Percentiles rank a stretch among this genome's conserved stretches.
phyloP scores from a whole-genome alignment of 23 tunicate species.

The Styela clava region DNA sequence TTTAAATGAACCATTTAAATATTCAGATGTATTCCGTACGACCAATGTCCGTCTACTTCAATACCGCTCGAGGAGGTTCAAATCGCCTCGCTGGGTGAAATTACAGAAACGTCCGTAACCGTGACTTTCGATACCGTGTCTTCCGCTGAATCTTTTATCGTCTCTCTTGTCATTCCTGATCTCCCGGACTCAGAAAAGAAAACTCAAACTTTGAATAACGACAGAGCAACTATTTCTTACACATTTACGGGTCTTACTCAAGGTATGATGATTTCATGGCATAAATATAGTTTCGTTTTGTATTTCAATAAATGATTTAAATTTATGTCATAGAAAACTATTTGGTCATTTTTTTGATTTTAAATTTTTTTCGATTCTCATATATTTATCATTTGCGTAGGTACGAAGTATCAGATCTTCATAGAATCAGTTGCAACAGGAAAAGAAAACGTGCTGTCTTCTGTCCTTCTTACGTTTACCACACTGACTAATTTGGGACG shows the following conservation, averaged over 20 bases:
- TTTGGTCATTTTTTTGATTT: too few relatives aligned
- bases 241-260: not conserved
- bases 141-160: not conserved
- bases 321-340: too few relatives aligned
- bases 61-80: not conserved
- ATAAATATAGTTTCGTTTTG: too few relatives aligned
- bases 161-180: not conserved
- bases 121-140: not conserved
- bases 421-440: not conserved
- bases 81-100: not conserved
- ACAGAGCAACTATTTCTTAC: not conserved
- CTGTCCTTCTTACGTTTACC: not conserved
- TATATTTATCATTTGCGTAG: too few relatives aligned
- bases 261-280: not conserved
- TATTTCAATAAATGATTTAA: too few relatives aligned
- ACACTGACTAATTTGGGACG: not conserved
- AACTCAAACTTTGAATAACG: not conserved
- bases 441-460: not conserved
- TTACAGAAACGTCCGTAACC: not conserved
- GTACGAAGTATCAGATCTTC: not conserved
- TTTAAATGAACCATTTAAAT: too few relatives aligned
- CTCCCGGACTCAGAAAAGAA: not conserved
- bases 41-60: not conserved
- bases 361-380: too few relatives aligned
- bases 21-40: conserved; percentile 2